A percentile compares a stretch with the other conserved stretches of the same genome.
phyloP scores from a whole-genome alignment of 1,140 invertebrate species.

The Harlomillsia oculata region DNA sequence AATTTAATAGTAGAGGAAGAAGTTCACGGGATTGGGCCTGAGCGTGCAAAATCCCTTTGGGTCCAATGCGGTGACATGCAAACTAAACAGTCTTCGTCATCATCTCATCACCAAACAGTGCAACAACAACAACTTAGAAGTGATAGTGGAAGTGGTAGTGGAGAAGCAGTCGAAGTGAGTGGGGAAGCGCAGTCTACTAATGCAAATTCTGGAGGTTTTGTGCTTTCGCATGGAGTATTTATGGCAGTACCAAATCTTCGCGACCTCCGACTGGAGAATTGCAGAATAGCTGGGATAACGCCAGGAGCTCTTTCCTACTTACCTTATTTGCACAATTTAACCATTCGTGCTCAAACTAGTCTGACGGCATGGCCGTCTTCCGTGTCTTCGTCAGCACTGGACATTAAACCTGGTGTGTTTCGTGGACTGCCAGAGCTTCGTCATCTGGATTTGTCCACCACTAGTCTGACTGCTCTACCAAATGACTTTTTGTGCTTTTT shows the following conservation, averaged over 20 bases:
- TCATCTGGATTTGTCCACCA: slow-evolving; percentile 69
- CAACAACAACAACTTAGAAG: not conserved
- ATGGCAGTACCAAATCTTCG: slow-evolving; percentile 49
- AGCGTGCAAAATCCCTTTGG: slow-evolving; percentile 35
- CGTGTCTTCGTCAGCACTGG: slow-evolving; percentile 32
- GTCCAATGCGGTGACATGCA: slow-evolving; percentile 24
- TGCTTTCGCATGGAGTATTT: slow-evolving; percentile 34
- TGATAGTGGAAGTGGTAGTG: not conserved
- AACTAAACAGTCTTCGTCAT: not conserved
- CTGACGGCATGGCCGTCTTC: slow-evolving; percentile 27
- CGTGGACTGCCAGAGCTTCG: slow-evolving; percentile 56
- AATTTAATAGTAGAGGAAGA: slow-evolving; percentile 33
- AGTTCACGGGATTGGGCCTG: slow-evolving; percentile 33
- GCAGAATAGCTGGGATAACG: slow-evolving; percentile 78
- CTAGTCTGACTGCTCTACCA: slow-evolving; percentile 76
- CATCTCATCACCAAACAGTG: not conserved
- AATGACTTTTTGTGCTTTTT: slow-evolving; percentile 70
- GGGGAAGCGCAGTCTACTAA: not conserved
- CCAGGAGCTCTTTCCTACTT: slow-evolving; percentile 71
- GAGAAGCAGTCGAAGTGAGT: not conserved
- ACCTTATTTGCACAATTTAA: slow-evolving; percentile 68
- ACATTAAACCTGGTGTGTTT: slow-evolving; percentile 41
- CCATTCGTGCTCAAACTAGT: slow-evolving; percentile 66
- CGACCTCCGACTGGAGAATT: slow-evolving; percentile 77
- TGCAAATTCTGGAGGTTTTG: slow-evolving; percentile 20